Conservation (phyloP, 1,140 invertebrate species). For the Meloidogyne floridensis region DNA sequence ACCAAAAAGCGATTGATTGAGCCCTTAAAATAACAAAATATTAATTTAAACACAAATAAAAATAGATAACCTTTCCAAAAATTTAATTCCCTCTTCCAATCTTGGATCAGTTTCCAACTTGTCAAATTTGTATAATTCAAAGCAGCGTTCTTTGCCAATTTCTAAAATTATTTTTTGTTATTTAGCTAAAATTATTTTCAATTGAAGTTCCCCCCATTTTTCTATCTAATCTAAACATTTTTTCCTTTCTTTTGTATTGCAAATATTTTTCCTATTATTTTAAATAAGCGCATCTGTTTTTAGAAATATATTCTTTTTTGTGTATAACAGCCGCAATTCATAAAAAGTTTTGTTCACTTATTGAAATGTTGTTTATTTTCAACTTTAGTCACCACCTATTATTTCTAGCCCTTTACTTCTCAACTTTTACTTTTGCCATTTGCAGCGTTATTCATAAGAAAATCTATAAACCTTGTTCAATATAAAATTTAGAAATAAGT, state of each 20-base stretch:
- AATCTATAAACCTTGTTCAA: not conserved
- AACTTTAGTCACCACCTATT: no score
- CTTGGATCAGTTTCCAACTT: slow-evolving; percentile 70
- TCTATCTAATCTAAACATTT: no score
- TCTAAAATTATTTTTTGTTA: not conserved
- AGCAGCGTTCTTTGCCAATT: slow-evolving; percentile 29
- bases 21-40: slow-evolving; percentile 68
- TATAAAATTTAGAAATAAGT: slow-evolving; percentile 39
- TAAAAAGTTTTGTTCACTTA: no score
- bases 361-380: no score
- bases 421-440: no score
- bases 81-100: slow-evolving; percentile 73
- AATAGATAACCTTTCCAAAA: slow-evolving; percentile 71
- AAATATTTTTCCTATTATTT: no score
- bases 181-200: slow-evolving; percentile 13
- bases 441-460: not conserved
- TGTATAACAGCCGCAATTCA: no score
- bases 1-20: slow-evolving; percentile 90
- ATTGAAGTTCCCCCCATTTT: not conserved
- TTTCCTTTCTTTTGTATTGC: no score
- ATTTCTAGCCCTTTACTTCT: no score
- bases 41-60: not conserved
- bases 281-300: no score
- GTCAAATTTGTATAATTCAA: slow-evolving; percentile 43
- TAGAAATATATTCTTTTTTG: no score